Evolutionary conservation across 2,113 vertebrate genomes (phyloP), one percentile per base, ranked within the genome.

Genomic region (Catagonus wagneri): DNA sequence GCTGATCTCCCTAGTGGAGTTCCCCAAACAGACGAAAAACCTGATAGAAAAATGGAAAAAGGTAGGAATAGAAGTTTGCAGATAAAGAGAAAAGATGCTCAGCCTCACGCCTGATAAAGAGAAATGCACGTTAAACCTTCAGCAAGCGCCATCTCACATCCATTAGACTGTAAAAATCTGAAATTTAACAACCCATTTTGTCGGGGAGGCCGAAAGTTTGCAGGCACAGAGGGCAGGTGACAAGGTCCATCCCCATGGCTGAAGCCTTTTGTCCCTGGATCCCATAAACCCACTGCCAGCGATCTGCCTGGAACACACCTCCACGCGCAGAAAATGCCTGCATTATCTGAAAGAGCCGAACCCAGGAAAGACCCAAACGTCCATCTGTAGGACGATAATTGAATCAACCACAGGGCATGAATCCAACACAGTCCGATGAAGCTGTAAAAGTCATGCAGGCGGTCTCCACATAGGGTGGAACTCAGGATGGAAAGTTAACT

Each of bases 401-500:
- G 60, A 54, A 29, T n/a, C 19, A 65, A 50, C 2, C 2, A 7
- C 76, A 52, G 75, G 25, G 4, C 19, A 9, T 0, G 17, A 1
- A 7, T 13, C 29, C 89, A 7, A 0, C 0, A 1, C 39, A 15
- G 54, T 4, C 4, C 17, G 1, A 16, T 0, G 12, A 14, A 50
- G 39, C 39, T 7, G 39, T 1, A 1, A 8, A 25, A n/a, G 11
- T 3, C 10, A 32, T 0, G 0, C 10, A 19, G 56, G 7, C 13
- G 7, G 9, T 2, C 19, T 34, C 65, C 4, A 1, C 0, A 0
- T 0, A 8, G 15, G 44, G 13, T 17, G 50, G 17, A 6, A 11
- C 8, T 32, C 11, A 10, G 50, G 32, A 25, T 0, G 11, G 0
- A 7, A 15, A 4, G 5, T 7, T 2, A 16, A 52, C 44, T 7